Percentiles rank a stretch among this genome's conserved stretches.
phyloP scores from a whole-genome alignment of 2,797 vertebrate genomes.

The Chanos chanos region DNA sequence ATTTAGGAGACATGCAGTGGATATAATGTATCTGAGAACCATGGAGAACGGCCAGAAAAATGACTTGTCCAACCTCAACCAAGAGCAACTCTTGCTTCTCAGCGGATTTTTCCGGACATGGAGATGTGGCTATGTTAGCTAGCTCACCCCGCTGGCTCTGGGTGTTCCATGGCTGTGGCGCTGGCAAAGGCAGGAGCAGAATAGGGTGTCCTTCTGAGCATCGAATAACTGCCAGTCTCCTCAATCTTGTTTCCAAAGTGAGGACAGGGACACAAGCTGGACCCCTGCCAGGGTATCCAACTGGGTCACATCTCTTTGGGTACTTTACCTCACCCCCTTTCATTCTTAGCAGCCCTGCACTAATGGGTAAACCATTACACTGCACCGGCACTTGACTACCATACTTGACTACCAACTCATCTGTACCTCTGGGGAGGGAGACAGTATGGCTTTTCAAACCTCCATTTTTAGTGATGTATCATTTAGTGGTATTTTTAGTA shows the following conservation, averaged over 20 bases:
- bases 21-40: no score
- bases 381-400: no score
- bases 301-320: background rate
- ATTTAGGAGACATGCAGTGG: no score
- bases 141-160: background rate
- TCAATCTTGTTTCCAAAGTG: background rate
- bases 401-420: no score
- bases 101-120: constrained; percentile 7
- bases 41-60: constrained; percentile 10
- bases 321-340: background rate
- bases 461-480: no score
- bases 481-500: no score
- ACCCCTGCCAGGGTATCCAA: background rate
- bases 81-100: constrained; percentile 9
- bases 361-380: background rate
- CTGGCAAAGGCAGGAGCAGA: background rate
- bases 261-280: background rate
- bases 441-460: no score
- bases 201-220: background rate
- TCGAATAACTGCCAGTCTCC: constrained; percentile 3
- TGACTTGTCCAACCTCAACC: background rate
- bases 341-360: background rate
- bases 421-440: no score
- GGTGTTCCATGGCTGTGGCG: background rate
- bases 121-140: background rate